phyloP scores from a whole-genome alignment of 2,888 invertebrate genomes.

The Hartigia nigra region DNA sequence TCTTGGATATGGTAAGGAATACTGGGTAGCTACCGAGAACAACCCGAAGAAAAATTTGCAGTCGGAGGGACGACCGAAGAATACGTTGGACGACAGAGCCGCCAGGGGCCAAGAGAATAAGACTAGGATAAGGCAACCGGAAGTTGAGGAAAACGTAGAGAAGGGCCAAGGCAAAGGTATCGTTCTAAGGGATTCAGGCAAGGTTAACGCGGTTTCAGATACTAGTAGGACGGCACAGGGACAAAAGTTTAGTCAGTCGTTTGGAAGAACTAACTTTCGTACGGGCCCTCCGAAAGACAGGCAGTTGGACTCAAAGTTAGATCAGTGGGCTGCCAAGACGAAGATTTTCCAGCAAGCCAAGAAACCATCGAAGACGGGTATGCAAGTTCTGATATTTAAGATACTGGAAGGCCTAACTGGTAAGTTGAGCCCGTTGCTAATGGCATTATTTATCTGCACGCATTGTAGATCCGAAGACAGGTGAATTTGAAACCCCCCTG shows the following conservation, averaged over 20 bases:
- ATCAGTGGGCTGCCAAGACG: slow-evolving; percentile 42
- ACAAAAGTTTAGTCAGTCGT: background rate
- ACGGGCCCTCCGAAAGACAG: background rate
- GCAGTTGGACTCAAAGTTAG: slow-evolving; percentile 34
- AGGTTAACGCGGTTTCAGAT: slow-evolving; percentile 7
- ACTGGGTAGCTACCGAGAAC: slow-evolving; percentile 3
- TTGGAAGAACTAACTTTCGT: background rate
- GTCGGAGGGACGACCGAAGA: background rate
- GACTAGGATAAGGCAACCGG: background rate
- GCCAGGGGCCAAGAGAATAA: background rate
- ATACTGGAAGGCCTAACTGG: background rate
- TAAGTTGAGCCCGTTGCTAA: background rate
- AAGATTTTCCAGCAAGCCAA: slow-evolving; percentile 36
- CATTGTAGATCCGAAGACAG: background rate
- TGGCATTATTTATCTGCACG: background rate
- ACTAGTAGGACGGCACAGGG: background rate
- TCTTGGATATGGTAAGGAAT: background rate
- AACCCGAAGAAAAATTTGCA: background rate
- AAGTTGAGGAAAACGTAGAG: background rate
- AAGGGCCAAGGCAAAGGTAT: background rate
- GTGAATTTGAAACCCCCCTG: background rate
- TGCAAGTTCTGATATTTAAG: background rate
- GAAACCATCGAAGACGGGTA: slow-evolving; percentile 32
- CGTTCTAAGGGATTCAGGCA: background rate
- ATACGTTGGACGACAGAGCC: background rate